These are phyloP conservation scores for Craniophora ligustri DNA, from an alignment of 2,888 invertebrate species.

Conservation along the genomic window DNA sequence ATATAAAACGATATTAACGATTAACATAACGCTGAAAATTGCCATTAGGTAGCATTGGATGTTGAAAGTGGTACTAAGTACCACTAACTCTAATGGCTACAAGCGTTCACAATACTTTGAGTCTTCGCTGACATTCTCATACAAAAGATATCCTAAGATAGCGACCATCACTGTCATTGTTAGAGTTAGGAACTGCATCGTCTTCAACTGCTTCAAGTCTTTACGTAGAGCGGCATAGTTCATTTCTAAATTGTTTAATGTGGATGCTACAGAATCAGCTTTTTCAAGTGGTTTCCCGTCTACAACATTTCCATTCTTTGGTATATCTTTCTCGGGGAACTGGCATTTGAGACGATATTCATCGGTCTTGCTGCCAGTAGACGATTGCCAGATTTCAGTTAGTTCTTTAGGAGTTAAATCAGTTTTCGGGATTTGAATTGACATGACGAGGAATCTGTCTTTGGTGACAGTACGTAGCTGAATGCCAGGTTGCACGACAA, in stretches of 20 bases:
- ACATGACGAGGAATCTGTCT: conserved; percentile 97
- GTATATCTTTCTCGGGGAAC: conserved; percentile 82
- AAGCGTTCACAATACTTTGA: conserved; percentile 75
- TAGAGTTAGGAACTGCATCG: conserved; percentile 74
- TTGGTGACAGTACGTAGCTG: conserved; percentile 90
- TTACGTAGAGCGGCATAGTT: conserved; percentile 72
- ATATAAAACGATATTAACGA: conserved; percentile 64
- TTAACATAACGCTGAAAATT: conserved; percentile 54
- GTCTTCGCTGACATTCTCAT: conserved; percentile 67
- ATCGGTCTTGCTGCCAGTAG: conserved; percentile 89
- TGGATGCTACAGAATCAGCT: conserved; percentile 92
- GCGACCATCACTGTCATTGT: conserved; percentile 70
- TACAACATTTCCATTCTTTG: conserved; percentile 70
- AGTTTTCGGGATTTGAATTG: conserved; percentile 90
- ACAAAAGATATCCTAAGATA: conserved; percentile 72
- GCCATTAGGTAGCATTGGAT: conserved; percentile 54
- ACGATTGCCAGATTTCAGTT: conserved; percentile 92
- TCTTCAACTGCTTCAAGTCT: conserved; percentile 72
- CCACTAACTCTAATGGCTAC: conserved; percentile 77
- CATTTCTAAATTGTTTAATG: conserved; percentile 81
- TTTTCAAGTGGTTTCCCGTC: conserved; percentile 88
- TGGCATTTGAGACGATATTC: conserved; percentile 93
- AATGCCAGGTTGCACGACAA: conserved; percentile 93
- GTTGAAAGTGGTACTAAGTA: conserved; percentile 68
- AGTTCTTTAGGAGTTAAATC: conserved; percentile 90